These are phyloP conservation scores for Lasius platythorax DNA, from an alignment of 2,888 invertebrate species.

Conservation along the genomic window DNA sequence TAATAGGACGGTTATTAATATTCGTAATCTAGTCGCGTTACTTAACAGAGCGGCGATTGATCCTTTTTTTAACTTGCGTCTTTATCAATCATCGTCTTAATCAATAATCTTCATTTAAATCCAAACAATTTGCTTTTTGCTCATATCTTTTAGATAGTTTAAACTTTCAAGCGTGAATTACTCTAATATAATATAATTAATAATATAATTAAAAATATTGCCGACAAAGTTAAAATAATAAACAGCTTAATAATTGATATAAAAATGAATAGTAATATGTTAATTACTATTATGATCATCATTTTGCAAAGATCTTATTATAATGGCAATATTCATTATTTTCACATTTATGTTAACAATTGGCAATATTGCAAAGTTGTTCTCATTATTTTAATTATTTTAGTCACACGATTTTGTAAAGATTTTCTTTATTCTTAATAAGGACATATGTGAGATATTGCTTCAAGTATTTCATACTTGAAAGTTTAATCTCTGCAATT, in stretches of 20 bases:
- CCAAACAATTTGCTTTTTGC: background rate
- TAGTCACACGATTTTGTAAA: background rate
- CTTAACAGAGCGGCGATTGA: slow-evolving; percentile 34
- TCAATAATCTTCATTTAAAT: slow-evolving; percentile 30
- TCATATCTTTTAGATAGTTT: background rate
- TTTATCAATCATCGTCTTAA: slow-evolving; percentile 7
- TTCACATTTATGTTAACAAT: background rate
- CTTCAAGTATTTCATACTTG: slow-evolving; percentile 1
- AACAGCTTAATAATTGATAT: background rate
- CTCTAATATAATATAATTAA: background rate
- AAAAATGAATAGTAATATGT: background rate
- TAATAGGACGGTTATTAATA: slow-evolving; percentile 67
- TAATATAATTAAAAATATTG: background rate
- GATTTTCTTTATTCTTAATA: background rate
- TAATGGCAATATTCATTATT: background rate
- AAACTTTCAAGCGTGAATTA: slow-evolving; percentile 27
- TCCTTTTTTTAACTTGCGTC: slow-evolving; percentile 26
- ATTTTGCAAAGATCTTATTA: slow-evolving; percentile 1
- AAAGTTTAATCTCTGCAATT: slow-evolving; percentile 28
- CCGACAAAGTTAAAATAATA: background rate
- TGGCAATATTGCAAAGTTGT: background rate
- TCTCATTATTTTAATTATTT: background rate
- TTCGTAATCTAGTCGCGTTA: slow-evolving; percentile 52
- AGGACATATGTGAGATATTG: background rate
- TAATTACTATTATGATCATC: background rate